These are phyloP conservation scores for Alviniconcha strummeri DNA, from an alignment of 2,888 invertebrate genomes.

Conservation along the genomic window DNA sequence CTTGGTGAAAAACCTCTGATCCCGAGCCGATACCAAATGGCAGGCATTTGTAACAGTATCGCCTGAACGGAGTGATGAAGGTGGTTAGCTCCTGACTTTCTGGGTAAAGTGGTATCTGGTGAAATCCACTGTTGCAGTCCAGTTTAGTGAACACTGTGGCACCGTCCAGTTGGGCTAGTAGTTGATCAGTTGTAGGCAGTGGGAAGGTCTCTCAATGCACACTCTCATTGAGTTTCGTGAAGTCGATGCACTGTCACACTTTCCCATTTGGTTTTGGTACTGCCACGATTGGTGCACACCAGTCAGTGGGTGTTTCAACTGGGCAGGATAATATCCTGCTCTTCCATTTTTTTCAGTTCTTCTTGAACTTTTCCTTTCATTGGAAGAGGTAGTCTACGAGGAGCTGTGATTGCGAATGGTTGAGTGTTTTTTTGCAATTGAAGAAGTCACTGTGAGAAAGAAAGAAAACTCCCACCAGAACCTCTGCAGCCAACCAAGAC, in stretches of 20 bases:
- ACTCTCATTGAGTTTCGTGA: not conserved
- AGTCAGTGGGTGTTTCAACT: not conserved
- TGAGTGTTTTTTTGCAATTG: not conserved
- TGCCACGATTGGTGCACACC: conserved; percentile 11
- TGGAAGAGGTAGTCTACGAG: not conserved
- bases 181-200: conserved; percentile 17
- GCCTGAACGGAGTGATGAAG: conserved; percentile 33
- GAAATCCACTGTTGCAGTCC: conserved; percentile 20
- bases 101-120: conserved; percentile 2
- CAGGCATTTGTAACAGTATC: conserved; percentile 21
- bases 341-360: not conserved
- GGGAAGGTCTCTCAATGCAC: conserved; percentile 5
- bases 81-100: conserved; percentile 25
- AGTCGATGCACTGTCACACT: not conserved
- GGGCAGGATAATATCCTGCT: conserved; percentile 12
- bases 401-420: not conserved
- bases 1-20: conserved; percentile 27
- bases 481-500: too few relatives aligned
- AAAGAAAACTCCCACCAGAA: too few relatives aligned
- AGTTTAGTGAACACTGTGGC: conserved; percentile 22
- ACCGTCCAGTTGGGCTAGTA: conserved; percentile 17
- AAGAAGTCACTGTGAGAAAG: too few relatives aligned
- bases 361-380: conserved; percentile 5
- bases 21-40: conserved; percentile 33
- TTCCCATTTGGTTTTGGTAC: not conserved